Evolutionary conservation across 1,140 invertebrate species (phyloP), one percentile per base, ranked within the genome.

Genomic region (Caenorhabditis brenneri): DNA sequence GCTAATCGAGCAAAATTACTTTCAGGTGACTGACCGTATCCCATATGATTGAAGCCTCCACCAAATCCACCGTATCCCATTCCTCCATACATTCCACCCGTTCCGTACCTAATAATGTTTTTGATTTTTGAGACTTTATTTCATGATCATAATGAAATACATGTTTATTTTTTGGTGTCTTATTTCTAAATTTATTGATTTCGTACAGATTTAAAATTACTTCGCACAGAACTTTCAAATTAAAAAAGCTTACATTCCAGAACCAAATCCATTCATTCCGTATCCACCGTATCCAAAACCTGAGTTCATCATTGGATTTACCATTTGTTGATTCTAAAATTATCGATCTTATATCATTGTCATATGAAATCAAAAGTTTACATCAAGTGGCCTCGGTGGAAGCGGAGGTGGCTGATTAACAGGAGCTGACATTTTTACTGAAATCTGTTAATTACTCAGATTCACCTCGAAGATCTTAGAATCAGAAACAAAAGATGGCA

Each of bases 1-100:
- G 91, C 92, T 87, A 92, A 88, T 83, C 92, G 91, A 88, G 89
- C 91, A 89, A 88, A 85, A 80, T 87, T 85, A 83, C 90, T 90
- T 86, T 90, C 89, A 42, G 87, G 33, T 27, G 88, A 86, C 29
- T 89, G 88, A n/a, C 74, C 78, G 27, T 88, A 89, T 91, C 29
- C 90, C 90, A 58, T 90, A 12, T 58, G 49, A 33, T 53, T 39
- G 51, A 24, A 55, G 1, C 84, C 83, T 5, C 60, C 82, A 33
- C 82, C 82, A 42, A 48, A 84, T 31, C 49, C 55, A 22, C 79
- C 82, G 36, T 80, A 80, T 12, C 51, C 22, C 27, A 33, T 69
- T 58, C 79, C 79, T 22, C 83, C 83, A 36, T 80, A 80, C 79
- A 60, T 81, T n/a, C 58, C 53, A 5, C 79, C 46, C 0, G 22